Percentiles rank a stretch among this genome's conserved stretches.
Conservation (phyloP, 1,140 invertebrate species). For the Magallana angulata region DNA sequence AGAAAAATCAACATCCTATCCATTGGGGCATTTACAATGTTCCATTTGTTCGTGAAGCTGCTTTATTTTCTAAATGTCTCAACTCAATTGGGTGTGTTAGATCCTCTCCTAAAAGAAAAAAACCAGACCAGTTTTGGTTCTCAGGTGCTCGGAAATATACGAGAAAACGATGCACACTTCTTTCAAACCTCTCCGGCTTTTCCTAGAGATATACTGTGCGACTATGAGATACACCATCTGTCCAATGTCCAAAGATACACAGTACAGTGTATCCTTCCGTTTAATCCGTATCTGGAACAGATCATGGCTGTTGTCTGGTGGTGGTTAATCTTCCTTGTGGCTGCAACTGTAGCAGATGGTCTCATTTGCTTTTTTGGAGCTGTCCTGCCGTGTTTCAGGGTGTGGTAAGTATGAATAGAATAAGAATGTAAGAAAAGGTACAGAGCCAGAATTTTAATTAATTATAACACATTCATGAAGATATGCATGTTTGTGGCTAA, state of each 20-base stretch:
- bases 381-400: background rate
- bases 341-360: background rate
- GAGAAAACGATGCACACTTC: background rate
- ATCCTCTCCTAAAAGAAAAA: background rate
- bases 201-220: background rate
- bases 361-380: background rate
- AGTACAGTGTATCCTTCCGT: background rate
- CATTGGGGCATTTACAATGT: background rate
- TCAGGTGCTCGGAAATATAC: background rate
- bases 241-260: background rate
- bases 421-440: background rate
- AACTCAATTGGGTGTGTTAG: background rate
- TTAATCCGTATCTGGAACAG: background rate
- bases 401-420: background rate
- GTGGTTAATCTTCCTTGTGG: background rate
- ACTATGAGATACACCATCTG: background rate
- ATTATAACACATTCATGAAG: too few relatives aligned
- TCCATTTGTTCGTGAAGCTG: background rate
- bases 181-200: background rate
- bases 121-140: background rate
- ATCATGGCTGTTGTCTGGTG: constrained; percentile 1
- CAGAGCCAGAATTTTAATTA: too few relatives aligned
- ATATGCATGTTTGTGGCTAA: too few relatives aligned
- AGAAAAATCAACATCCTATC: background rate
- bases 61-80: background rate